Base-by-base conservation (phyloP, 1,140 invertebrate species). In the Achroia grisella region DNA sequence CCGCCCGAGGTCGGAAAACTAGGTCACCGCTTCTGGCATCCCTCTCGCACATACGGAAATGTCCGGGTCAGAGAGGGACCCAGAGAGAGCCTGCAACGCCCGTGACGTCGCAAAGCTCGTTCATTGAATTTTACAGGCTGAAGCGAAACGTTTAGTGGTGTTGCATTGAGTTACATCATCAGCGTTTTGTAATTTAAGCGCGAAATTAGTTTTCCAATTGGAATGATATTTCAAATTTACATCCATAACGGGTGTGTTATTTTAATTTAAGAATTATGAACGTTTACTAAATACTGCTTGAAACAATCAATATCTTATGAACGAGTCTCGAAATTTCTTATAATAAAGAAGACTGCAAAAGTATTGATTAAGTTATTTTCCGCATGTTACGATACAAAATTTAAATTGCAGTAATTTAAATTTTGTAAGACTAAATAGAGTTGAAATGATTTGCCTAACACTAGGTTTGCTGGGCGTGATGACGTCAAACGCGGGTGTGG, bases 401-500 rank as follows among this genome's bases (percentile, higher is more conserved):
- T 32, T 32, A 4, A n/a, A 32, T 10, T 32, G 31, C 31, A 11
- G 28, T 30, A 5, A 30, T 5, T 30, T 30, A 30, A 30, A 23
- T 6, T 23, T 23, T 23, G 6, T 23, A 23, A 23, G 2, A 23
- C 6, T 6, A 6, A 23, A 23, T 6, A 2, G 2, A 23, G 17
- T 23, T 23, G 2, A 2, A 23, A 23, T 23, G 2, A 6, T 23
- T 23, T 23, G 17, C 2, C 17, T 10, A 12, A 47, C 30, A 48
- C 34, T 45, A 45, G 51, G 51, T 44, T 52, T 41, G 27, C 39
- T 56, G 33, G 29, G 34, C 52, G 44, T 50, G 58, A 70, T 84
- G 77, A 84, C 77, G 80, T 84, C 67, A 80, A 80, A 64, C 40
- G 72, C 69, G 80, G 80, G 80, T 84, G 80, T 84, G 80, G 80